Base-by-base conservation (phyloP, 2,797 vertebrate species). In the Psittacula echo region DNA sequence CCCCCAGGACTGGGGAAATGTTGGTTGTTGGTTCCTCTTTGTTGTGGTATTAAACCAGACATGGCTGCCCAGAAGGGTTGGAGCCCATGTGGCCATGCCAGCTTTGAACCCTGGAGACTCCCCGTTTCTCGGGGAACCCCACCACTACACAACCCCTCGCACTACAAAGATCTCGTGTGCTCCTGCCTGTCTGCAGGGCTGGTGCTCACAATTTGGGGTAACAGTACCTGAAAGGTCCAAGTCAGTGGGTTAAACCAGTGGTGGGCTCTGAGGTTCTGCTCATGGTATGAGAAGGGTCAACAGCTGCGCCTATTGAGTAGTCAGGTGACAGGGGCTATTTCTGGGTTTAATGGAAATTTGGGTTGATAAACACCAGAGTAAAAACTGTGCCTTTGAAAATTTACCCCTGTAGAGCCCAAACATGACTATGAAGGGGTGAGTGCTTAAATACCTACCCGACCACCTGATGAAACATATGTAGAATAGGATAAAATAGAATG, bases 11-110 rank as follows among this genome's bases (percentile, higher is more conserved):
- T 34, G n/a, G n/a, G 56, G 56, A 58, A 58, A 58, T 58, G 56
- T 34, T 34, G 56, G 56, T 24, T 34, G 56, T 32, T 3, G 2
- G 88, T 97, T 95, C 95, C 94, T 94, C 87, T 78, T 81, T 3
- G 5, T 23, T 4, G 0, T 0, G 2, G 18, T 19, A 30, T 75
- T 90, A 27, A 64, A 37, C 39, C 87, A 93, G 84, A 54, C 51
- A 23, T 54, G 70, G 11, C 21, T 84, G 39, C 73, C 54, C 0
- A 0, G 13, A 48, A 32, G 64, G 51, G 11, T 62, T 65, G 45
- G 21, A 61, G 22, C 50, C 68, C 58, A 58, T 4, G 3, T 0
- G 2, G 17, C 27, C 0, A 1, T 72, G 44, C 18, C 56, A 34
- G 14, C 11, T 72, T 30, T 41, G 32, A 53, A 54, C 4, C n/a